phyloP scores from a whole-genome alignment of 2,113 vertebrate species.

The Oreochromis niloticus region DNA sequence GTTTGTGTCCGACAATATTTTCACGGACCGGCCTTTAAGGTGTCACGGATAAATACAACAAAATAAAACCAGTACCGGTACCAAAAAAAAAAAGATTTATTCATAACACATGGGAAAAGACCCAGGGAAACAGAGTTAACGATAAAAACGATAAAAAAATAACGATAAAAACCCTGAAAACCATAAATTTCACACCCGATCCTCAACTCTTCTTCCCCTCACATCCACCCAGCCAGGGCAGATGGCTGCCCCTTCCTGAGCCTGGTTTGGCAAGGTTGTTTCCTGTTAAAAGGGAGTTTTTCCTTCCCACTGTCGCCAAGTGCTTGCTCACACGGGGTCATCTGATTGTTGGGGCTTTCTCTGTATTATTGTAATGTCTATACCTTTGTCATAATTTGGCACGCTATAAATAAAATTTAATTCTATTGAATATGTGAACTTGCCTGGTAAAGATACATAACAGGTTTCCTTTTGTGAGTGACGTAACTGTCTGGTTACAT shows the following conservation, averaged over 20 bases:
- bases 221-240: background rate
- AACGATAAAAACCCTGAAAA: background rate
- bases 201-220: rapidly evolving
- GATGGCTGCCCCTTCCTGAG: rapidly evolving
- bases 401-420: rapidly evolving
- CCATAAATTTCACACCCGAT: background rate
- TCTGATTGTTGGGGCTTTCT: background rate
- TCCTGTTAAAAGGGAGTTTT: background rate
- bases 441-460: background rate
- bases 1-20: background rate
- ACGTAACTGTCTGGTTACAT: background rate
- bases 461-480: background rate
- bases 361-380: background rate
- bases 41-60: rapidly evolving
- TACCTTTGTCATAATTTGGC: rapidly evolving
- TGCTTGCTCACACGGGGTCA: background rate
- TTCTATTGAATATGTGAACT: background rate
- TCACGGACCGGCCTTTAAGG: background rate
- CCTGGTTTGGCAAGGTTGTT: background rate
- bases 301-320: background rate
- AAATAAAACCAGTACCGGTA: rapidly evolving
- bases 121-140: rapidly evolving
- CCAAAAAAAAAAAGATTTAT: background rate
- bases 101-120: background rate
- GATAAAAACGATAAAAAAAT: rapidly evolving